Base-by-base conservation (phyloP, 1,140 invertebrate genomes). In the Tetranychus cinnabarinus region DNA sequence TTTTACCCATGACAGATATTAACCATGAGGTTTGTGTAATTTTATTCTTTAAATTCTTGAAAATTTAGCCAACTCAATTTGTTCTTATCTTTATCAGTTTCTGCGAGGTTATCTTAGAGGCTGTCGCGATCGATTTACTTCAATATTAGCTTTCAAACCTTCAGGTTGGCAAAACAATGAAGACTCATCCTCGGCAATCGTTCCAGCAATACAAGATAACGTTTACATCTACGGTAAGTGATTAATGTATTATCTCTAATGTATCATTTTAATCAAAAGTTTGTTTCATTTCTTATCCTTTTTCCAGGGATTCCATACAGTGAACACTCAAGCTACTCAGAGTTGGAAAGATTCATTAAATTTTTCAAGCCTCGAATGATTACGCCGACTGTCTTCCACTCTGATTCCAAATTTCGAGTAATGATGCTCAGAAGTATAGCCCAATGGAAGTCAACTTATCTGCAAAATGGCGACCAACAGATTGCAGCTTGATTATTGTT, bases 311-410 rank as follows among this genome's bases (percentile, higher is more conserved):
- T 83, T 45, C 80, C 81, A 23, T 84, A 84, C 69, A 81, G 80
- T 67, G 82, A 84, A 68, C 82, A 84, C 68, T 82, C 80, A 4
- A 82, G 80, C 70, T 84, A 76, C 68, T 71, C 74, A 3, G 82
- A 84, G 70, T 66, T 84, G 67, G 76, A 77, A 61, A 70, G 78
- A 36, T 83, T 83, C 72, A 76, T 81, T 2, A 76, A 78, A 67
- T 80, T 75, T 66, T 64, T 81, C 13, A 76, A 75, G 65, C 80
- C 81, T 39, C 72, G 74, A 61, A 74, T 76, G 66, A 77, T 83
- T 6, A 74, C 82, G 36, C 79, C 81, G 31, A 83, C 81, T 7
- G 79, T 81, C 1, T 74, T 74, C 65, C 69, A 72, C 33, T 70
- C 70, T 2, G 72, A 68, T 59, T 58, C 65, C 34, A 61, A 60